These are phyloP conservation scores for Nanger granti DNA, from an alignment of 2,113 vertebrate species.

Conservation along the genomic window DNA sequence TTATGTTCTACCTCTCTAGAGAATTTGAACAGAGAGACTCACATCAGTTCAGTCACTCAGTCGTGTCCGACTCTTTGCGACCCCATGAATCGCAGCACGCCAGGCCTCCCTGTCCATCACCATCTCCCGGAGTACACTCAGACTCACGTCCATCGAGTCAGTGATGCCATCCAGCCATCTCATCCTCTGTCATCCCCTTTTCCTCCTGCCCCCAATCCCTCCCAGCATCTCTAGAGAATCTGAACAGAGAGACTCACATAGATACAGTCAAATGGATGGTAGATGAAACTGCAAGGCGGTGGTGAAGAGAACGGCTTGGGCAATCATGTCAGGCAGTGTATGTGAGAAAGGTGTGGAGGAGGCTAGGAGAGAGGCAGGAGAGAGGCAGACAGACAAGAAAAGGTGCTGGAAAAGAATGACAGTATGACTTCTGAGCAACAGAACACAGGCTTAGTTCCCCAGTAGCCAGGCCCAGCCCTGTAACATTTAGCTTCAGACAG, in stretches of 20 bases:
- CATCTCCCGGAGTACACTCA: too few species aligned
- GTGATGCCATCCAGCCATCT: too few species aligned
- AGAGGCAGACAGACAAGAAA: neutral
- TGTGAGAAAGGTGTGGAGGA: neutral
- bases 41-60: neutral
- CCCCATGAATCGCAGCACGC: too few species aligned
- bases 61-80: too few species aligned
- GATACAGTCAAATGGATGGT: neutral
- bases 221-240: neutral
- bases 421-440: neutral
- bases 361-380: neutral
- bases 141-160: too few species aligned
- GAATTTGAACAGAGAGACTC: neutral
- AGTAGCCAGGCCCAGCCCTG: neutral
- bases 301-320: neutral
- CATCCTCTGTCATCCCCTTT: too few species aligned
- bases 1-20: neutral
- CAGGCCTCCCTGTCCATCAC: too few species aligned
- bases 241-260: neutral
- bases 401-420: neutral
- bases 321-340: neutral
- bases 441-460: neutral
- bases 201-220: too few species aligned
- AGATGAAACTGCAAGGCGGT: neutral
- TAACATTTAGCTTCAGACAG: neutral